Conservation (phyloP, 2,888 invertebrate species). For the Erebia ligea region DNA sequence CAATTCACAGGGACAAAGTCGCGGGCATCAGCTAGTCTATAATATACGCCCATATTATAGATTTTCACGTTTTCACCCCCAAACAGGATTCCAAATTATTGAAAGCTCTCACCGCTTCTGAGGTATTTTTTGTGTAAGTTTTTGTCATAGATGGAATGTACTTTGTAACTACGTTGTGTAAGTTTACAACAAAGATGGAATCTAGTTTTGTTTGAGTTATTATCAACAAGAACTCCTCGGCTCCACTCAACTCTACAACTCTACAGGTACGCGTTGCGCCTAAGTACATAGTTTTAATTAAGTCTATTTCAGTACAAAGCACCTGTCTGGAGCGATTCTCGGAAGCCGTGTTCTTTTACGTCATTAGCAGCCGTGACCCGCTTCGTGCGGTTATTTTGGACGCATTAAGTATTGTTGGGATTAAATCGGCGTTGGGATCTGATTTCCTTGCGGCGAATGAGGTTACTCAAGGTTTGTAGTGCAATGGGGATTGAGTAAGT, state of each 20-base stretch:
- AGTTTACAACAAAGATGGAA: too few species aligned
- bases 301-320: conserved; percentile 21
- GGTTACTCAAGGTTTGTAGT: conserved; percentile 9
- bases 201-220: too few species aligned
- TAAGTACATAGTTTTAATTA: conserved; percentile 26
- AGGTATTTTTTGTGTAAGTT: too few species aligned
- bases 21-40: too few species aligned
- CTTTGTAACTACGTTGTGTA: too few species aligned
- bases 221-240: background rate
- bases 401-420: conserved; percentile 35
- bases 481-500: background rate
- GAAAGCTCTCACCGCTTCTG: too few species aligned
- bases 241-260: background rate
- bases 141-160: too few species aligned
- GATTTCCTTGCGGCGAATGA: conserved; percentile 5
- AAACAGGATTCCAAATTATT: too few species aligned
- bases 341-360: conserved; percentile 27
- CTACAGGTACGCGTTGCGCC: background rate
- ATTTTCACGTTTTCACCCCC: too few species aligned
- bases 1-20: too few species aligned
- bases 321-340: conserved; percentile 35
- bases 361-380: conserved; percentile 40
- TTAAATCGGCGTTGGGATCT: conserved; percentile 28
- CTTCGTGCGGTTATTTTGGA: conserved; percentile 37
- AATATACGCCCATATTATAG: too few species aligned